Evolutionary conservation across 35 echinoderm and acorn worm genomes (phyloP).

Genomic region (Strongylocentrotus purpuratus): DNA sequence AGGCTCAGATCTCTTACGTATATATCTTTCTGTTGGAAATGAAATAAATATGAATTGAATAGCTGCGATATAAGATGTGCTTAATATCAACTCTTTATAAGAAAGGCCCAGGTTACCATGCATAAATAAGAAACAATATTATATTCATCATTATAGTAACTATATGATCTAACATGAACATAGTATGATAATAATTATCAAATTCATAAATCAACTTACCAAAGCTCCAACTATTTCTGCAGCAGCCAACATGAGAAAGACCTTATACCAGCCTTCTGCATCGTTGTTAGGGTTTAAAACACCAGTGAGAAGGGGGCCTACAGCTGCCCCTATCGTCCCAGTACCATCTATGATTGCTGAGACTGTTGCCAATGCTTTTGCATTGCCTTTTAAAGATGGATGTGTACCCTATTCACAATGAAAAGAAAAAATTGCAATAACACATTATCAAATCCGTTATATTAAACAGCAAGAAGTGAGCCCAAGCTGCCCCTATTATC

Average conservation of each 20-base stretch:
- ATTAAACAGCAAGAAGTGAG: too few species aligned
- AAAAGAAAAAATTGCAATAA: background rate
- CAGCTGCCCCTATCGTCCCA: constrained; percentile 92
- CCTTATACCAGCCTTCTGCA: constrained; percentile 60
- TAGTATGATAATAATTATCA: too few species aligned
- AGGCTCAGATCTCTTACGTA: too few species aligned
- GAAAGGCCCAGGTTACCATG: background rate
- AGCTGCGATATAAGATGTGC: background rate
- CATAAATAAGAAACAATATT: background rate
- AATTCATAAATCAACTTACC: constrained; percentile 66
- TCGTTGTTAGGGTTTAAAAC: constrained; percentile 60
- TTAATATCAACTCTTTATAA: too few species aligned
- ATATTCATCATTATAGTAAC: background rate
- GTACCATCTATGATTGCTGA: constrained; percentile 98
- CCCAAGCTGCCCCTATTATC: too few species aligned
- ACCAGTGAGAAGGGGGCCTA: constrained; percentile 90
- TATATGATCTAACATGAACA: background rate
- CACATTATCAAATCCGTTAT: too few species aligned
- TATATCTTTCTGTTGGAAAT: too few species aligned
- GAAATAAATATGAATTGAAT: too few species aligned
- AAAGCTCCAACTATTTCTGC: constrained; percentile 82
- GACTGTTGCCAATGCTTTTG: constrained; percentile 92
- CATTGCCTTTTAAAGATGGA: constrained; percentile 83
- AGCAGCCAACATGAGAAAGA: constrained; percentile 79
- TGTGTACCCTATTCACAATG: constrained; percentile 89